Conservation (phyloP, 2,888 invertebrate species). For the Cyaniris semiargus region DNA sequence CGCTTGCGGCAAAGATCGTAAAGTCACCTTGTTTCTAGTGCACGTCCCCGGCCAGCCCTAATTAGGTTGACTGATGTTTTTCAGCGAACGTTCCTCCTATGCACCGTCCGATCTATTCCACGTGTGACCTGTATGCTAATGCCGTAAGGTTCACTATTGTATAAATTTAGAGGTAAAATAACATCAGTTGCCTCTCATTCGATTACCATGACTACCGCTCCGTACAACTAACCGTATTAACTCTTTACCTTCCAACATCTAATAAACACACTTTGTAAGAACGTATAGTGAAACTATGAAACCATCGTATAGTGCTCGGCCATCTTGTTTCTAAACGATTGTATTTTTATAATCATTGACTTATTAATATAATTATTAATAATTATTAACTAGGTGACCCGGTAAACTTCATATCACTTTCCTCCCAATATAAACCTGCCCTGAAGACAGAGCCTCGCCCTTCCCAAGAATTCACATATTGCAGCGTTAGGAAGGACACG, state of each 20-base stretch:
- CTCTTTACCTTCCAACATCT: background rate
- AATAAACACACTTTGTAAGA: background rate
- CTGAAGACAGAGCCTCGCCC: too few species aligned
- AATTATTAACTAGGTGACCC: too few species aligned
- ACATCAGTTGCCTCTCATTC: background rate
- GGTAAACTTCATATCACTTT: too few species aligned
- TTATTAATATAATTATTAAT: too few species aligned
- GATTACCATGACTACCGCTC: slow-evolving; percentile 3
- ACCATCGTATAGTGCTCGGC: background rate
- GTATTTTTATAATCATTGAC: too few species aligned
- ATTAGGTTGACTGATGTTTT: slow-evolving; percentile 69
- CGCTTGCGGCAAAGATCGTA: too few species aligned
- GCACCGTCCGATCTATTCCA: background rate
- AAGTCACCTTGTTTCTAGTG: too few species aligned
- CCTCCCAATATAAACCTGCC: too few species aligned
- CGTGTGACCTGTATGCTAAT: background rate
- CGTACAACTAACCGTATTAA: slow-evolving; percentile 4
- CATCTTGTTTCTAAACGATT: too few species aligned
- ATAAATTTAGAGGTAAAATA: background rate
- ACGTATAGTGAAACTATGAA: background rate
- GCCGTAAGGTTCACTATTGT: background rate
- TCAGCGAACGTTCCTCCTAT: slow-evolving; percentile 56
- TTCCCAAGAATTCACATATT: too few species aligned
- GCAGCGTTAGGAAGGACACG: too few species aligned
- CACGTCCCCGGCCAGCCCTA: slow-evolving; percentile 43